These are phyloP conservation scores for Grammomys dolichurus DNA, from an alignment of 2,113 vertebrate genomes.

Conservation along the genomic window DNA sequence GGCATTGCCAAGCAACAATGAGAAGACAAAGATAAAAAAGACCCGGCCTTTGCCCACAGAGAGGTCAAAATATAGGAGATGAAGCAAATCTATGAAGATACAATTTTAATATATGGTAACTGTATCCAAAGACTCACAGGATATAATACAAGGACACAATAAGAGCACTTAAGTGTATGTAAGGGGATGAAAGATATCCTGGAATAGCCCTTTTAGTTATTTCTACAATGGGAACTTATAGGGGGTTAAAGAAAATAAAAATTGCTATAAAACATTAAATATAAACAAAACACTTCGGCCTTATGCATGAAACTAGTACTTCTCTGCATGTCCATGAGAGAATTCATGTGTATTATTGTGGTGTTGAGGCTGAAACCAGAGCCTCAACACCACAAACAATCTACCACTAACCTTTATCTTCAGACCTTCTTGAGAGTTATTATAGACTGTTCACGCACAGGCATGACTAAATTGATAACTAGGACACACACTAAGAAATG, in stretches of 20 bases:
- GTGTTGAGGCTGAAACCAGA: neutral
- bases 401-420: neutral
- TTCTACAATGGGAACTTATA: conserved; percentile 8
- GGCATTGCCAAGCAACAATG: neutral
- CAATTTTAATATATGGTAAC: neutral
- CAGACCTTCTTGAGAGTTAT: neutral
- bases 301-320: neutral
- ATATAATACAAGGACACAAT: neutral
- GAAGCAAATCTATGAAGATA: neutral
- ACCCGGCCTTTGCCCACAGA: neutral
- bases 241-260: neutral
- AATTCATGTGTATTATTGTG: neutral
- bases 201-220: neutral
- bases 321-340: neutral
- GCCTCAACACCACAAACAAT: neutral
- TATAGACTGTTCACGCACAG: neutral
- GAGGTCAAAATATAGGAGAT: neutral
- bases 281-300: neutral
- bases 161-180: neutral
- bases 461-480: neutral
- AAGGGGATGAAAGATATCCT: neutral
- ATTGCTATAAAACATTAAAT: conserved; percentile 20
- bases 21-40: neutral
- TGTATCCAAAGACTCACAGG: neutral
- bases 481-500: neutral